Percentiles rank a stretch among this genome's conserved stretches.
These are phyloP conservation scores for Colossoma macropomum DNA, from an alignment of 2,113 vertebrate genomes.

Conservation along the genomic window DNA sequence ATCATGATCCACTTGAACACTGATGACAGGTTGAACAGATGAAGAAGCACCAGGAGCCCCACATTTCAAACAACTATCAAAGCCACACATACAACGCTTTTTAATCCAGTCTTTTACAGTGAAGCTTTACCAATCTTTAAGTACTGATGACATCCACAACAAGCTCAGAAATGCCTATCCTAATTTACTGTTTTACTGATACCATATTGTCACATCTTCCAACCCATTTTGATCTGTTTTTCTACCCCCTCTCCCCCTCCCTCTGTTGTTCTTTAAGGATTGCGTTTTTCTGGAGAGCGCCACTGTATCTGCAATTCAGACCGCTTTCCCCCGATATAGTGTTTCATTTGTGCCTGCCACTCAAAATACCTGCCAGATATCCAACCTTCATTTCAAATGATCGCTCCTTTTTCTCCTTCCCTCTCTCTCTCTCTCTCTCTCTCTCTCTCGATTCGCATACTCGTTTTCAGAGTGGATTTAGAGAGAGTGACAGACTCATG, in stretches of 20 bases:
- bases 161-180: neutral
- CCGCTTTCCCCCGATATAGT: constrained; percentile 64
- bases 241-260: constrained; percentile 9
- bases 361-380: constrained; percentile 71
- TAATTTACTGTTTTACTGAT: neutral
- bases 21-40: too few relatives aligned
- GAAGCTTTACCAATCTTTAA: neutral
- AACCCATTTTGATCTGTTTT: neutral
- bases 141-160: neutral
- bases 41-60: too few relatives aligned
- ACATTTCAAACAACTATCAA: too few relatives aligned
- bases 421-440: constrained; percentile 37
- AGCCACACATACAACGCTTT: too few relatives aligned
- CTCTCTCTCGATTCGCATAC: constrained; percentile 27
- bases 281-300: constrained; percentile 1
- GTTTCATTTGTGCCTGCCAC: constrained; percentile 76
- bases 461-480: constrained; percentile 65
- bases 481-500: constrained; percentile 60
- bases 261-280: neutral
- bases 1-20: too few relatives aligned
- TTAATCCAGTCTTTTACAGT: neutral
- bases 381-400: constrained; percentile 65
- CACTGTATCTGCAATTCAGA: constrained; percentile 69
- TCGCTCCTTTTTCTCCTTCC: constrained; percentile 46
- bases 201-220: neutral